Conservation (phyloP, 2,888 invertebrate species). For the Lamproptera curius region DNA sequence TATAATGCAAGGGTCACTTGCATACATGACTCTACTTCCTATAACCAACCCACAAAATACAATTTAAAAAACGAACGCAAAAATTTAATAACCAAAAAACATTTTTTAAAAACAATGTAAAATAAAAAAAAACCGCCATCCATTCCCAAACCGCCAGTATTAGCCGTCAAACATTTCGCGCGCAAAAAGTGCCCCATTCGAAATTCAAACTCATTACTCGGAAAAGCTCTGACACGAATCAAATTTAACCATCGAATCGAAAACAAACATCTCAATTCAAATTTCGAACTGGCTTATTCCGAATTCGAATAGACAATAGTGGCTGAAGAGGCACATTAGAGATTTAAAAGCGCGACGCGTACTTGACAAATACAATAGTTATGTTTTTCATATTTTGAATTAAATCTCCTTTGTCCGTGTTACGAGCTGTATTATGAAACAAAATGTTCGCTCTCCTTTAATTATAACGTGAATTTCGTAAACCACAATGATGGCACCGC, state of each 20-base stretch:
- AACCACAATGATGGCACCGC: background rate
- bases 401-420: background rate
- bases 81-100: background rate
- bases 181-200: slow-evolving; percentile 20
- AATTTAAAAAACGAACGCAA: slow-evolving; percentile 14
- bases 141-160: slow-evolving; percentile 10
- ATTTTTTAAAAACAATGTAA: background rate
- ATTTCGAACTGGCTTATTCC: slow-evolving; percentile 63
- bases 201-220: slow-evolving; percentile 35
- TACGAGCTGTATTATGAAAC: background rate
- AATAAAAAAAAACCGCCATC: background rate
- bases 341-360: slow-evolving; percentile 36
- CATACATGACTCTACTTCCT: too few species aligned
- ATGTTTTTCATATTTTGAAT: slow-evolving; percentile 2
- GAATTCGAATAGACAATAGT: slow-evolving; percentile 66
- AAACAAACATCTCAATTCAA: slow-evolving; percentile 67
- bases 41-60: slow-evolving; percentile 1
- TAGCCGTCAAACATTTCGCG: background rate
- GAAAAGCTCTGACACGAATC: slow-evolving; percentile 39
- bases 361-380: slow-evolving; percentile 20
- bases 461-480: too few species aligned
- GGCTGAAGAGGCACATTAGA: slow-evolving; percentile 51
- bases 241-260: slow-evolving; percentile 56
- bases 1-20: too few species aligned
- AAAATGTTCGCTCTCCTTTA: background rate